These are phyloP conservation scores for Enchytraeus crypticus DNA, from an alignment of 2,888 invertebrate species.

Conservation along the genomic window DNA sequence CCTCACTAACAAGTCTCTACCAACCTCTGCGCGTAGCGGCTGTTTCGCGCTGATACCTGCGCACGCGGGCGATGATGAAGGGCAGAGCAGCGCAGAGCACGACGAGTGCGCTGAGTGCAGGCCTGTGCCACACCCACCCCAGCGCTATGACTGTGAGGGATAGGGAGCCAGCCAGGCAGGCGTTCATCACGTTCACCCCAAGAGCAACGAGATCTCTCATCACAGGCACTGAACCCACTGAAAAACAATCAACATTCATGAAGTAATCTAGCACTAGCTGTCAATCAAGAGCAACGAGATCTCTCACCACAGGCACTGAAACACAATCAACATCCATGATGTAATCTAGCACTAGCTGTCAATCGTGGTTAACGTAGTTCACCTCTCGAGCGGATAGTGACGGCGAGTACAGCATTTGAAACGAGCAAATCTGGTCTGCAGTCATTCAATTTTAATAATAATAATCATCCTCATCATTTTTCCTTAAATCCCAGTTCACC, in stretches of 20 bases:
- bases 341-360: too few species aligned
- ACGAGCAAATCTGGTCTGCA: too few species aligned
- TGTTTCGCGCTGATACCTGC: neutral
- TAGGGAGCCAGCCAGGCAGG: neutral
- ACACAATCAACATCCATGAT: neutral
- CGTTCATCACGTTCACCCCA: neutral
- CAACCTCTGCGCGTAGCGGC: too few species aligned
- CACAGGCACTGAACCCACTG: neutral
- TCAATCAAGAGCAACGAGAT: neutral
- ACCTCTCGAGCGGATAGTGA: too few species aligned
- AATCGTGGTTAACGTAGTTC: neutral
- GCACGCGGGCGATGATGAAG: neutral
- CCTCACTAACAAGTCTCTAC: too few species aligned
- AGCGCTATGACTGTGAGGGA: neutral
- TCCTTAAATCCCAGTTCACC: too few species aligned
- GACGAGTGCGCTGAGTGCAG: neutral
- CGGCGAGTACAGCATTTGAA: too few species aligned
- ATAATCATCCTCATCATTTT: too few species aligned
- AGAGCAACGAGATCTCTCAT: neutral
- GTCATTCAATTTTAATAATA: too few species aligned
- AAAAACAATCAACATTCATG: neutral
- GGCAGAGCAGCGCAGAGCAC: neutral
- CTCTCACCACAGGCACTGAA: neutral
- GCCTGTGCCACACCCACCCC: neutral
- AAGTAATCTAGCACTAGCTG: neutral